Evolutionary conservation across 2,888 invertebrate species (phyloP), one percentile per base, ranked within the genome.

Genomic region (Neuroscelio doddi): DNA sequence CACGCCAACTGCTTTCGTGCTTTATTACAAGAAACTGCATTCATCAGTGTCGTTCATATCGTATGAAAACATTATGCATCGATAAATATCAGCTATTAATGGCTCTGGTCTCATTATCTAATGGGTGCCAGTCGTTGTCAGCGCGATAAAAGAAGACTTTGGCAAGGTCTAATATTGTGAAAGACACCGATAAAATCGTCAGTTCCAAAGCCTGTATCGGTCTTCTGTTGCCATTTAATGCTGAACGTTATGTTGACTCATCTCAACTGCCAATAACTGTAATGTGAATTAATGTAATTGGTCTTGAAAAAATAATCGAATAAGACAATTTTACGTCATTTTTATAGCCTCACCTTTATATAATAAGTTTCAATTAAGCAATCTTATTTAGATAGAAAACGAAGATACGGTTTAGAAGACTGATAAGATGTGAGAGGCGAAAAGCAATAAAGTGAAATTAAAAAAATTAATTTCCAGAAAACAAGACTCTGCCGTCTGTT

Each of bases 51-150:
- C 55, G n/a, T n/a, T n/a, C 36, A 8, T 12, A 36, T 53, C 66
- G 26, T 38, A 32, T 47, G 32, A 36, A 29, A 30, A 15, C 51
- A 66, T 64, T 68, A 64, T 64, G 66, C 66, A 58, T 62, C 62
- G 68, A 73, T 69, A 68, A 71, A 69, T 71, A 73, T 71, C 69
- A 46, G 66, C 59, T 67, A 64, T 70, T 70, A 71, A 73, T 70
- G 69, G 72, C 65, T 44, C 64, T 47, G 64, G 67, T 67, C 70
- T 70, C 69, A 73, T 71, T 70, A 69, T 66, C 71, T 70, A 71
- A 73, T 71, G 66, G 71, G 59, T 59, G 46, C 51, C 69, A 69
- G 59, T 53, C 69, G 64, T 69, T 64, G 62, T 52, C 47, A 42
- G 21, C 30, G 50, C 61, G 66, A 62, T 69, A 61, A 63, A 69